Conservation (phyloP, 2,888 invertebrate species). For the Caenorhabditis zanzibari region DNA sequence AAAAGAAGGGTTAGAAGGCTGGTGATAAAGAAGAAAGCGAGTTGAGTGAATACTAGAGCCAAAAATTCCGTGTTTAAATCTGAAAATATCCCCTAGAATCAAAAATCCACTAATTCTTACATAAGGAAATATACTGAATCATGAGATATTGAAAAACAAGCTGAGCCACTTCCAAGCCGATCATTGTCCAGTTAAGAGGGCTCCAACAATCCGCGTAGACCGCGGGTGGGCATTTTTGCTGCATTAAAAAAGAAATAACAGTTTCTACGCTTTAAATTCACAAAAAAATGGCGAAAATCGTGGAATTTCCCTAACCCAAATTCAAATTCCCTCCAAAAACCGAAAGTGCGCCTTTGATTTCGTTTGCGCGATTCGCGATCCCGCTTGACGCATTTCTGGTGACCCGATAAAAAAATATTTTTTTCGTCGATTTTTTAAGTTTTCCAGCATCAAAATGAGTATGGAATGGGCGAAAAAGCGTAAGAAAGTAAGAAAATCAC, state of each 20-base stretch:
- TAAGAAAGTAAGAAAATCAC: constrained; percentile 48
- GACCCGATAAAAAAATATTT: neutral
- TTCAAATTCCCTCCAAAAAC: neutral
- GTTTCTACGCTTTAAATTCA: neutral
- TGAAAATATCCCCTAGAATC: neutral
- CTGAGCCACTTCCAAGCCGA: neutral
- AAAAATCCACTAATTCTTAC: neutral
- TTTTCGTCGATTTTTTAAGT: neutral
- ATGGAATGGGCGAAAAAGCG: constrained; percentile 65
- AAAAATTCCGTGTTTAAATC: neutral
- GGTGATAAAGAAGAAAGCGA: neutral
- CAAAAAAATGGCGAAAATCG: neutral
- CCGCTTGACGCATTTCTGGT: neutral
- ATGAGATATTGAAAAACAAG: neutral
- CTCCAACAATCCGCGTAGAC: neutral
- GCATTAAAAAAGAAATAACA: too few species aligned
- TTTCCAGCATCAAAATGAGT: constrained; percentile 35
- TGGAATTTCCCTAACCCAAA: neutral
- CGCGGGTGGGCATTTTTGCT: neutral
- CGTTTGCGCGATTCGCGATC: constrained; percentile 3
- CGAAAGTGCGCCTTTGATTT: neutral
- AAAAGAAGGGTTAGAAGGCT: neutral
- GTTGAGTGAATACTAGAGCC: neutral
- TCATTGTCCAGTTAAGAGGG: neutral
- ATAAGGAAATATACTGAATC: neutral